These are phyloP conservation scores for Heterocephalus glaber DNA, from an alignment of 2,113 vertebrate species.

Conservation along the genomic window DNA sequence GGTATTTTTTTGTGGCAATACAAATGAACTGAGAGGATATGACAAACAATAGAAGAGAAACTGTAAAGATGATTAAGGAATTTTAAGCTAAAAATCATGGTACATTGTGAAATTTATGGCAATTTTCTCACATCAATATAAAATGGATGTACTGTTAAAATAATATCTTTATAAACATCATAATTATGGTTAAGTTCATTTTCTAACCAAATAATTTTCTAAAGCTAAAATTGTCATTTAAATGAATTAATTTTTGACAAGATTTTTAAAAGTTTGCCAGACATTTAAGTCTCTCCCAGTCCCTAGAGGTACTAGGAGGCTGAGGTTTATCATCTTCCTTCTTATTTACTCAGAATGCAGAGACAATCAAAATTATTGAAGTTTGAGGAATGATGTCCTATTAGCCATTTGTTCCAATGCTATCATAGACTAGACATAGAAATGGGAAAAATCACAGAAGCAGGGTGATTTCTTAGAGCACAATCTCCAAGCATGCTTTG, in stretches of 20 bases:
- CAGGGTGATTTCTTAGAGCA: not conserved
- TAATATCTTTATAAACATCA: not conserved
- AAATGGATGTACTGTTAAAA: constrained; percentile 43
- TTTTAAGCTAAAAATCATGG: not conserved
- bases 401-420: not conserved
- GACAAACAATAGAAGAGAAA: not conserved
- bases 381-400: not conserved
- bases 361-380: not conserved
- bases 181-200: not conserved
- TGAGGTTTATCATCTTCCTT: not conserved
- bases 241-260: constrained; percentile 26
- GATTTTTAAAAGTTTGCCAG: not conserved
- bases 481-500: not conserved
- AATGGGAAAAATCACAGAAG: not conserved
- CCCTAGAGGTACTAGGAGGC: not conserved
- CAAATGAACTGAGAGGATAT: not conserved
- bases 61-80: not conserved
- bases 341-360: not conserved
- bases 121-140: constrained; percentile 24
- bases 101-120: not conserved
- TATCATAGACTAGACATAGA: not conserved
- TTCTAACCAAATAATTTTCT: constrained; percentile 27
- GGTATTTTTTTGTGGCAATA: not conserved
- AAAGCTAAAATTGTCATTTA: constrained; percentile 18
- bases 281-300: not conserved